Base-by-base conservation (phyloP, 2,888 invertebrate species). In the Aproaerema taeniolella region DNA sequence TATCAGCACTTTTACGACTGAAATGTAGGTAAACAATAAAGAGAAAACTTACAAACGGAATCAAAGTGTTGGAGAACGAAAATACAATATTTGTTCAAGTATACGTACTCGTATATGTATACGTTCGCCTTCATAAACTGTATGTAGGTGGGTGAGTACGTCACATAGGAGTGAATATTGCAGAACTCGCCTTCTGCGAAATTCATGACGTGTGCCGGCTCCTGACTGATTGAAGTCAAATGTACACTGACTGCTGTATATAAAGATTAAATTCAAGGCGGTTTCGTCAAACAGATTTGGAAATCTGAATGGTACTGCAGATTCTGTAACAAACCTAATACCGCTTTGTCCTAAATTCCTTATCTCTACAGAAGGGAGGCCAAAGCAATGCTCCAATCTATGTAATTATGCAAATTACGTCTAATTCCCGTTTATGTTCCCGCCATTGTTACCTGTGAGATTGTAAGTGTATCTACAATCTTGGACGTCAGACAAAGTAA, bases 161-260 rank as follows among this genome's bases (percentile, higher is more conserved):
- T 58, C 48, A 51, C 45, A 61, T 58, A 55, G 41, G 52, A 56
- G 52, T 62, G 67, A 74, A 73, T 72, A 74, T 68, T 67, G 64
- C 64, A 68, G 51, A 60, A 55, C 46, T 49, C 49, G 58, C 58
- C 63, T 71, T 59, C 68, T 78, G 61, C 66, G 65, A 74, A 71
- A 81, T 82, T 79, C 80, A 82, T 75, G 73, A 73, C 72, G 62
- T 69, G 66, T 58, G 57, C 60, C 59, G 61, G 58, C 58, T 64
- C 55, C 67, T 70, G 76, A 74, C 77, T 80, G 80, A 81, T 79
- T 79, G 77, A 63, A 67, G 63, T 47, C 53, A 54, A 60, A 56
- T 64, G 52, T 64, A 61, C 59, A 58, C 55, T 56, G 65, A 67
- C 61, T 67, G 52, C 51, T 48, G 54, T 36, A 14, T 16, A 10